Base-by-base conservation (phyloP, 30 jellyfish, hydroid and myxozoan species). In the Catostylus mosaicus region DNA sequence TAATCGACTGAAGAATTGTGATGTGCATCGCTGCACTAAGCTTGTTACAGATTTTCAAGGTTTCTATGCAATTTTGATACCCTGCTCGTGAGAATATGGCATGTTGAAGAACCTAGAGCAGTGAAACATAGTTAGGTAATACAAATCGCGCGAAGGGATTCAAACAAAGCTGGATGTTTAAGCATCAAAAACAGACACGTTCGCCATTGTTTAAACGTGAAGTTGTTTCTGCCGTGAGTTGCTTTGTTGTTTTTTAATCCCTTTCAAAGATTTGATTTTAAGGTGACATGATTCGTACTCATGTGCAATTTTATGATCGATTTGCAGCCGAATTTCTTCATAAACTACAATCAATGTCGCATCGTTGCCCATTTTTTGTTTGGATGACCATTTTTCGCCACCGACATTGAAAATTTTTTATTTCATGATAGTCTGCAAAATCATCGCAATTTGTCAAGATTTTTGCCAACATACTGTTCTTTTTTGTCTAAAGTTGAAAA, bases 11-110 rank as follows among this genome's bases (percentile, higher is more conserved):
- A 57, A 46, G 64, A 33, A 26, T 29, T 22, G 52, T 35, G 88
- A 30, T 77, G 70, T 77, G 88, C 88, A 77, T 77, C 77, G 61
- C 1, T 62, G 78, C 71, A 57, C 68, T 77, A 60, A 77, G 88
- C 71, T 45, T 40, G 20, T 59, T 56, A 37, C 46, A 9, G 88
- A 77, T 77, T 60, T 75, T 14, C 32, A 16, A 51, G 72, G 72
- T 23, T 48, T 3, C 47, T 47, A n/a, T n/a, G 54, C 57, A 68
- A 37, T 59, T 59, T 27, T 23, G 40, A 27, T 59, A 37, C 71
- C 19, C 71, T 59, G 71, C 24, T 59, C 71, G 24, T 27, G 71
- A 22, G 71, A 59, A 59, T 19, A 23, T 3, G 36, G 38, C 10
- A 18, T n/a, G 18, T 5, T 50, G 20, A 18, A 6, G 14, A 10